Conservation (phyloP, 2,113 vertebrate species). For the Spheniscus mendiculus region DNA sequence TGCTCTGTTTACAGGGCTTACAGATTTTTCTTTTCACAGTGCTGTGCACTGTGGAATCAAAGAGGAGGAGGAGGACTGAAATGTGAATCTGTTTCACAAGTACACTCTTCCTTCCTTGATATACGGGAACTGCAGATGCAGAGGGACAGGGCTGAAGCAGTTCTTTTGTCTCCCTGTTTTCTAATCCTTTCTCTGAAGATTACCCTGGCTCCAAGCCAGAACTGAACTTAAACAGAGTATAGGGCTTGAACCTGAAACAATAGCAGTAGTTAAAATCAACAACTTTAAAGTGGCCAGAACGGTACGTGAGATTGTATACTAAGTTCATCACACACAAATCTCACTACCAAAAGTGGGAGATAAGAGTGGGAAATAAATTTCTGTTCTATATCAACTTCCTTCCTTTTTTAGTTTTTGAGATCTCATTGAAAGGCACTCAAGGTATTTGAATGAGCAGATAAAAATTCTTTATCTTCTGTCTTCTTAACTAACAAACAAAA, state of each 20-base stretch:
- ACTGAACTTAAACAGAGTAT: not conserved
- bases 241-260: not conserved
- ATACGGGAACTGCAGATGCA: not conserved
- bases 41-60: not conserved
- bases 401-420: not conserved
- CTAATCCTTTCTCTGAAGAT: constrained; percentile 12
- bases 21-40: not conserved
- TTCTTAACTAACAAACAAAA: not conserved
- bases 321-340: not conserved
- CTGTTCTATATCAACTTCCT: not conserved
- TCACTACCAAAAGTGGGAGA: not conserved
- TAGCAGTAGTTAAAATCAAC: not conserved
- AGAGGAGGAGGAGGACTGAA: not conserved
- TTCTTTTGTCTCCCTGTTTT: constrained; percentile 38
- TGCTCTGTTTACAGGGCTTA: not conserved
- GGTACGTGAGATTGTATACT: not conserved
- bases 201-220: not conserved
- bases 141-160: not conserved
- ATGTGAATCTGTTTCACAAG: not conserved
- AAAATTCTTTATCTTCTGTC: not conserved
- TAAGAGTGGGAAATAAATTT: not conserved
- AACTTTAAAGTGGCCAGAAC: not conserved
- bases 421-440: not conserved
- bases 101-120: constrained; percentile 4
- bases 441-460: not conserved